Base-by-base conservation (phyloP, 2,888 invertebrate genomes). In the Stratiomys singularior region DNA sequence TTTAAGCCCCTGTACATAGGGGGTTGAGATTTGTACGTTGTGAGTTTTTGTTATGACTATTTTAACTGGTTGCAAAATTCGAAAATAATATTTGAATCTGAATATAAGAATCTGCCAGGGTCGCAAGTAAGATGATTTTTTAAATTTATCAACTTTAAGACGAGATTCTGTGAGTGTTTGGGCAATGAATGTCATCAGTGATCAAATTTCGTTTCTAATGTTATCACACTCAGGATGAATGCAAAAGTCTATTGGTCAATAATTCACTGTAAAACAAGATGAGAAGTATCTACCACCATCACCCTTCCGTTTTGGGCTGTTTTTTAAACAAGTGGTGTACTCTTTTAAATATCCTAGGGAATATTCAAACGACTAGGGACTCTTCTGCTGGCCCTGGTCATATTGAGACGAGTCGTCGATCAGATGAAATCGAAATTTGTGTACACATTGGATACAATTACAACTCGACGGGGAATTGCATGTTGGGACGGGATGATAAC, bases 401-500 rank as follows among this genome's bases (percentile, higher is more conserved):
- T 18, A 64, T 7, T 18, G 4, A 60, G 25, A 15, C 25, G 60
- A 37, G 60, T 74, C n/a, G n/a, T n/a, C 60, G 74, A 74, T 74
- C 74, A 60, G 74, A 60, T 74, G 60, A 52, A 79, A 79, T 77
- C 78, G 79, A 80, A 81, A 81, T 81, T 80, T 81, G 79, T 81
- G 79, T 80, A 81, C 80, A 82, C 80, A 81, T 79, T 81, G 81
- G 82, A 81, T 81, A 82, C 82, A 81, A 81, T 81, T 82, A 81
- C 81, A 82, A 81, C 80, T 79, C 64, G 23, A 77, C 69, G 60
- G 69, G 77, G 69, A 56, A 77, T 56, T 66, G 76, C 47, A 30
- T 23, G 25, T 9, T 18, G 69, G 18, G 44, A 77, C 58, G 69
- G 80, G 82, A 82, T 81, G 82, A 82, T 82, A 82, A 81, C 82